A percentile compares a stretch with the other conserved stretches of the same genome.
Evolutionary conservation across 2,797 vertebrate species (phyloP).

Genomic region (Monodelphis domestica): DNA sequence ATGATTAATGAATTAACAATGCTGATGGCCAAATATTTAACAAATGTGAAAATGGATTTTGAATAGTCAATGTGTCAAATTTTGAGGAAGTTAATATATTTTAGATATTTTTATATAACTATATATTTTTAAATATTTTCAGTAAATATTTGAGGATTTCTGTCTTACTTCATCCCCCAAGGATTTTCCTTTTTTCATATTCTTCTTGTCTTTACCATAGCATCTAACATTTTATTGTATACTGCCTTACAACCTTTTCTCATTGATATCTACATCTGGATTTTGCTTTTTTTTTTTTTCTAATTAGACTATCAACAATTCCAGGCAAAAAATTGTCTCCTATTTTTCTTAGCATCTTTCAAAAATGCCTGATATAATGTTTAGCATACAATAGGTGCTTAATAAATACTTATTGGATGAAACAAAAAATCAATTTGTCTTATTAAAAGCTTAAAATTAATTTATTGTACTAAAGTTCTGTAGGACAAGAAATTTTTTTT

Average conservation of each 20-base stretch:
- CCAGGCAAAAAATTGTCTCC: not conserved
- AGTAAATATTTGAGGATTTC: conserved; percentile 7
- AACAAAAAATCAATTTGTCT: not conserved
- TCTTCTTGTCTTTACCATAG: not conserved
- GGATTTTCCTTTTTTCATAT: conserved; percentile 24
- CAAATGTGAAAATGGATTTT: conserved; percentile 11
- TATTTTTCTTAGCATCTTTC: not conserved
- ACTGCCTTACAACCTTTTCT: not conserved
- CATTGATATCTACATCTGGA: not conserved
- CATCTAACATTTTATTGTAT: not conserved
- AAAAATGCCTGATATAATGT: not conserved
- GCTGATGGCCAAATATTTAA: conserved; percentile 32
- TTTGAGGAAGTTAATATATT: not conserved
- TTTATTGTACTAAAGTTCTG: not conserved
- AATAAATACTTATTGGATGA: conserved; percentile 21
- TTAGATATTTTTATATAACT: conserved; percentile 5
- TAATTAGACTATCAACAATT: conserved; percentile 39
- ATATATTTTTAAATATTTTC: not conserved
- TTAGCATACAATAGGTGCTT: not conserved
- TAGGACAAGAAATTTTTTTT: not conserved
- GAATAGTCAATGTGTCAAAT: conserved; percentile 23
- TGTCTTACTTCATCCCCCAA: conserved; percentile 30
- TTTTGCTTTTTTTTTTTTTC: not conserved
- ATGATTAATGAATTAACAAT: conserved; percentile 35
- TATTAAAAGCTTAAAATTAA: not conserved